A percentile compares a stretch with the other conserved stretches of the same genome.
phyloP scores from a whole-genome alignment of 2,888 invertebrate species.

The Tholera decimalis region DNA sequence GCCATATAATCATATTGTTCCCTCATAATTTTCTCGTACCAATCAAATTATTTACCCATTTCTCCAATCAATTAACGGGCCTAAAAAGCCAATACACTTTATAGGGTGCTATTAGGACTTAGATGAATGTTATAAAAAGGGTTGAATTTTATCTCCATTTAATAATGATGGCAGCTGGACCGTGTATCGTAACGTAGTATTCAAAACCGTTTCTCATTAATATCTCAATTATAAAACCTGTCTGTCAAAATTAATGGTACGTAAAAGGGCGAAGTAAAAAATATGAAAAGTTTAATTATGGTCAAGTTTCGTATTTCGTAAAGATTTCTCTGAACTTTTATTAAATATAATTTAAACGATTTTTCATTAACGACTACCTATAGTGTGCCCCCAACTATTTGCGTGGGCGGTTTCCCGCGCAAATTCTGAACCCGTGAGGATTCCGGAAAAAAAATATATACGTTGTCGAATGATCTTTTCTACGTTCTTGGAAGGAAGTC shows the following conservation, averaged over 20 bases:
- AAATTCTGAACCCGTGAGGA: no score
- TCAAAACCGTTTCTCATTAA: constrained; percentile 24
- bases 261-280: background rate
- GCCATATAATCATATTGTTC: no score
- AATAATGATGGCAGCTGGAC: constrained; percentile 2
- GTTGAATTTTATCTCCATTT: constrained; percentile 20
- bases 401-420: no score
- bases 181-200: constrained; percentile 1
- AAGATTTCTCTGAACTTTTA: no score
- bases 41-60: constrained; percentile 6
- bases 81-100: background rate
- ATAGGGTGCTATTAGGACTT: constrained; percentile 5
- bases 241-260: constrained; percentile 8
- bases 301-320: no score
- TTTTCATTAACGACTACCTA: no score
- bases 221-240: constrained; percentile 35
- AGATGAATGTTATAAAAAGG: constrained; percentile 22
- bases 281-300: no score
- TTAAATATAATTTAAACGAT: no score
- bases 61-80: background rate
- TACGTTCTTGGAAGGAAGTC: no score
- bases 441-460: no score
- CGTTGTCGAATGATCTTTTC: no score
- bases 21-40: background rate
- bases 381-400: no score